Base-by-base conservation (phyloP, 2,888 invertebrate species). In the Nysson spinosus region DNA sequence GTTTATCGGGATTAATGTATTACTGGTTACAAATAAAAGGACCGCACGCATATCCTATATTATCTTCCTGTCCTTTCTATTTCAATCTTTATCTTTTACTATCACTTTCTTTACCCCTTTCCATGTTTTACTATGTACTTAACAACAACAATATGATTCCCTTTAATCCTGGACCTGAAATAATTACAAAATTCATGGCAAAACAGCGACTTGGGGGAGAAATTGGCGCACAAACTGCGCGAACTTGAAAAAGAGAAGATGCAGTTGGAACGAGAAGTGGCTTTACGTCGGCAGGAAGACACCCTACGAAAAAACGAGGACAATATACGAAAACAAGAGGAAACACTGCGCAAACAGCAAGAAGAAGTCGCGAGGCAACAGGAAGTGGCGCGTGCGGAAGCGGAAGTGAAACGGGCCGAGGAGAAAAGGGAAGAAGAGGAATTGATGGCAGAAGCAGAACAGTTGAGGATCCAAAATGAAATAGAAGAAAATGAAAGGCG, bases 141-240 rank as follows among this genome's bases (percentile, higher is more conserved):
- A n/a, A n/a, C n/a, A n/a, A n/a, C n/a, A n/a, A n/a, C n/a, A n/a
- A n/a, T n/a, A n/a, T n/a, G n/a, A n/a, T n/a, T n/a, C n/a, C n/a
- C n/a, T n/a, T n/a, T n/a, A n/a, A n/a, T n/a, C n/a, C n/a, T n/a
- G 14, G 6, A 28, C 26, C 16, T 49, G 26, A 40, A 65, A 50
- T 62, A 67, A 65, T 43, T 39, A 49, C 11, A 49, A 58, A 30
- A 50, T 69, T 56, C 44, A 43, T 63, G 20, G 67, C 50, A 26
- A 39, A 37, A 51, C 77, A 87, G 87, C 69, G 83, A 86, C 75
- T 90, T 91, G 80, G 89, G 90, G 19, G 88, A 89, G 62, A 90
- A 90, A 71, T 86, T 92, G 32, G 90, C 89, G 9, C 88, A 89
- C 56, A 91, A 92, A 78, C 85, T 92, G 68, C 86, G 87, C 54